A percentile compares a stretch with the other conserved stretches of the same genome.
phyloP scores from a whole-genome alignment of 1,140 invertebrate species.

The Zeugodacus cucurbitae region DNA sequence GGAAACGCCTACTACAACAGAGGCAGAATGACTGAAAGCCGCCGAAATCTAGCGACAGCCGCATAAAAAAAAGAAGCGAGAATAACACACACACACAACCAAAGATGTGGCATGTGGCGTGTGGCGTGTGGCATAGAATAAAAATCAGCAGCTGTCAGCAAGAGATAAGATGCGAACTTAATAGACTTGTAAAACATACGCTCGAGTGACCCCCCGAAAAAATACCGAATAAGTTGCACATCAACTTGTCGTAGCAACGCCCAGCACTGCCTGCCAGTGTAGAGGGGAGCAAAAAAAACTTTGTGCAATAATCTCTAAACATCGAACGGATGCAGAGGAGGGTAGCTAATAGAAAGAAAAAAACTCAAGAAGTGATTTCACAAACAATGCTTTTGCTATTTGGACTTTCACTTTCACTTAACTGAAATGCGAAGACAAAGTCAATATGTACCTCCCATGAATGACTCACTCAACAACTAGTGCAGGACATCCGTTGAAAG shows the following conservation, averaged over 20 bases:
- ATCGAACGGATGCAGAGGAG: background rate
- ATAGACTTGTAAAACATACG: constrained; percentile 46
- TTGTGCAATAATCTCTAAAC: background rate
- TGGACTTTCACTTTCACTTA: background rate
- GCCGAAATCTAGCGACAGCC: background rate
- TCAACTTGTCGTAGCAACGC: background rate
- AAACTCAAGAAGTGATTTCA: background rate
- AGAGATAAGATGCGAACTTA: constrained; percentile 46
- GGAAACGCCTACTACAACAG: constrained; percentile 13
- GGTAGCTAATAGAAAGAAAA: constrained; percentile 1
- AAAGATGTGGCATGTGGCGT: background rate
- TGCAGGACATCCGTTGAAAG: background rate
- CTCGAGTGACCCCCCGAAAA: constrained; percentile 42
- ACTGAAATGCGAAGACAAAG: background rate
- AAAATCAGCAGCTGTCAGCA: constrained; percentile 44
- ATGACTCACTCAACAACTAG: background rate
- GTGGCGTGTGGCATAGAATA: background rate
- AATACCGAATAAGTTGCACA: background rate
- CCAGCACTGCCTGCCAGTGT: background rate
- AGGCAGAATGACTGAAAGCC: constrained; percentile 23
- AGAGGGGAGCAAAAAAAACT: background rate
- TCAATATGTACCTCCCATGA: background rate
- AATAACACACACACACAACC: background rate
- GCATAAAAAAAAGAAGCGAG: background rate
- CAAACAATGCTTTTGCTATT: background rate